A percentile compares a stretch with the other conserved stretches of the same genome.
phyloP scores from a whole-genome alignment of 2,888 invertebrate genomes.

The Pseudococcus viburni region DNA sequence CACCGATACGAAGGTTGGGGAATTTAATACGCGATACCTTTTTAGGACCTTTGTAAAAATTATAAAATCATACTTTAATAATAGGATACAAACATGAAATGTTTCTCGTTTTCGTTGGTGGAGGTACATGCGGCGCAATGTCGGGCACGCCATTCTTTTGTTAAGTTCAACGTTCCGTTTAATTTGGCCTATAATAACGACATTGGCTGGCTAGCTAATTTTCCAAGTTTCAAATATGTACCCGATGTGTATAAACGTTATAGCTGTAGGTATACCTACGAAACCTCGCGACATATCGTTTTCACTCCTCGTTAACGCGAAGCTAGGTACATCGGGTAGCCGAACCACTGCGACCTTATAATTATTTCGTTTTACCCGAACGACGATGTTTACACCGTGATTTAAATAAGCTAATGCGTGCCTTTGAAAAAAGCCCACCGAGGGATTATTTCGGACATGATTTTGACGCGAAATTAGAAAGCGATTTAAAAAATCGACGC shows the following conservation, averaged over 20 bases:
- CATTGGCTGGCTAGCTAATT: background rate
- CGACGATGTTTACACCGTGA: background rate
- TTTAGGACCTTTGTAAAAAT: background rate
- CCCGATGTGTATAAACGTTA: too few relatives aligned
- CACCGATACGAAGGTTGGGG: background rate
- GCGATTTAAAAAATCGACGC: too few relatives aligned
- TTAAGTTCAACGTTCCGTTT: conserved; percentile 40
- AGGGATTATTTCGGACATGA: background rate
- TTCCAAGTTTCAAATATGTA: background rate
- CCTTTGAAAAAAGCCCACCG: background rate
- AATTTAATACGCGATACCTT: background rate
- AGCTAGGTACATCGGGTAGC: background rate
- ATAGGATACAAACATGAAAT: conserved; percentile 44
- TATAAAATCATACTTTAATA: conserved; percentile 21
- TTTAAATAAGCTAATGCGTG: background rate
- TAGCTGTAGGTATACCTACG: background rate
- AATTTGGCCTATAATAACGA: conserved; percentile 33
- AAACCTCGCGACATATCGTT: conserved; percentile 36
- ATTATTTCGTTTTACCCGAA: background rate
- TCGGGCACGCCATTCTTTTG: conserved; percentile 32
- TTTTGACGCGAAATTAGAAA: too few relatives aligned
- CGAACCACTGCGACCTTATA: background rate
- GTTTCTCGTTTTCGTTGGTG: background rate
- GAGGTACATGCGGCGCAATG: background rate
- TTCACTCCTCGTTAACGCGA: conserved; percentile 33